Conservation (phyloP, 2,797 vertebrate genomes). For the Pitangus sulphuratus region DNA sequence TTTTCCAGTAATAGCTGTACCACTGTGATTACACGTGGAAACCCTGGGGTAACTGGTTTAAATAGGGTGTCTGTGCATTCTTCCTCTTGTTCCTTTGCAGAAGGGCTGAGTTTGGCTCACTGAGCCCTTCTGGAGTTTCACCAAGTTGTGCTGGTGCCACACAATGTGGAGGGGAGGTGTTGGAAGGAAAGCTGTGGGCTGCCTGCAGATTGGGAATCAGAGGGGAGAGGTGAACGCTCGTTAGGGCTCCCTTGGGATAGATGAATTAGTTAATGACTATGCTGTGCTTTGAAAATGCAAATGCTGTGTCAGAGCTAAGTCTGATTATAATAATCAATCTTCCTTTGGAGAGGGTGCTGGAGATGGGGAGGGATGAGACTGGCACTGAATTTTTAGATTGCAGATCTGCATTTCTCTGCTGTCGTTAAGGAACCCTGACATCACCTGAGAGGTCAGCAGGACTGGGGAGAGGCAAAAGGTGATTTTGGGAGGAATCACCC, state of each 20-base stretch:
- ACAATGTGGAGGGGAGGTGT: background rate
- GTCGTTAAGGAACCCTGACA: background rate
- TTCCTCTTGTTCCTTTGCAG: background rate
- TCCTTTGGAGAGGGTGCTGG: conserved; percentile 53
- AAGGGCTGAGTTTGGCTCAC: background rate
- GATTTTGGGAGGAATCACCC: background rate
- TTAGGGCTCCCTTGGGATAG: conserved; percentile 51
- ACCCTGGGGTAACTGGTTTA: background rate
- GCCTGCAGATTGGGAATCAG: conserved; percentile 15
- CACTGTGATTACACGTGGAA: rapidly evolving
- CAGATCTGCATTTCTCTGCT: background rate
- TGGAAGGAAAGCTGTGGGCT: background rate
- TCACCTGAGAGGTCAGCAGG: background rate
- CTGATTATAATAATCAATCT: conserved; percentile 67
- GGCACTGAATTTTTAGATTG: background rate
- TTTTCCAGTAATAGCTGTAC: background rate
- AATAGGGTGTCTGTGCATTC: background rate
- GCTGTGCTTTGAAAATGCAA: conserved; percentile 68
- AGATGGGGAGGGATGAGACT: background rate
- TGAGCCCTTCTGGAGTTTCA: background rate
- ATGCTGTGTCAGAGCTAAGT: conserved; percentile 52
- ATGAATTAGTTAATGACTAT: conserved; percentile 64
- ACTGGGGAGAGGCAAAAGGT: background rate
- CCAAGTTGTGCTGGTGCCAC: background rate
- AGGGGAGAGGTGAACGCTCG: conserved; percentile 49